Evolutionary conservation across 2,888 invertebrate species (phyloP).

Genomic region (Nomada hirtipes): DNA sequence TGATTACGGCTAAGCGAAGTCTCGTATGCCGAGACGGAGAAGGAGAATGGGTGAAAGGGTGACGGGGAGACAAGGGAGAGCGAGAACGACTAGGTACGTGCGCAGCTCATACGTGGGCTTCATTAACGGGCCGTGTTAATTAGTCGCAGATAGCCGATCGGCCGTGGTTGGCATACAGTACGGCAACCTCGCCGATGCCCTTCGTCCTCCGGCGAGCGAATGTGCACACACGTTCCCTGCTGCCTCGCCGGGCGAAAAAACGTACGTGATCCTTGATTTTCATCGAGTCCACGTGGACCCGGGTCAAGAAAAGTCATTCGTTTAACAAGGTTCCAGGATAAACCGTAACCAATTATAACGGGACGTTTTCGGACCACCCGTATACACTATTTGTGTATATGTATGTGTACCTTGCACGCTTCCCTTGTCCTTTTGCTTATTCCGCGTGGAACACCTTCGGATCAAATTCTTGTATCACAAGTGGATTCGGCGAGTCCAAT

Average conservation of each 20-base stretch:
- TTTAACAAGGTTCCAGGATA: constrained; percentile 66
- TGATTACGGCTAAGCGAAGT: constrained; percentile 74
- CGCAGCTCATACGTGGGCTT: constrained; percentile 77
- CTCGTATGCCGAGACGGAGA: constrained; percentile 61
- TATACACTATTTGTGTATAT: constrained; percentile 28
- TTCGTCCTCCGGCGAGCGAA: constrained; percentile 62
- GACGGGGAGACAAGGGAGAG: constrained; percentile 53
- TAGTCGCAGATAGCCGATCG: constrained; percentile 81
- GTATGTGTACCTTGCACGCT: neutral
- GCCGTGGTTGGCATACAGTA: constrained; percentile 68
- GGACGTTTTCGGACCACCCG: constrained; percentile 55
- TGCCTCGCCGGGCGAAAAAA: constrained; percentile 53
- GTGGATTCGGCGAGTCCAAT: neutral
- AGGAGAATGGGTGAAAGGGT: constrained; percentile 53
- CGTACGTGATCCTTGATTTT: constrained; percentile 70
- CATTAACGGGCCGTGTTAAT: constrained; percentile 82
- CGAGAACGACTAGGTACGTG: constrained; percentile 64
- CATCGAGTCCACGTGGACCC: constrained; percentile 61
- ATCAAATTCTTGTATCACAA: constrained; percentile 23
- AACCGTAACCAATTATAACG: constrained; percentile 70
- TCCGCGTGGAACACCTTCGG: neutral
- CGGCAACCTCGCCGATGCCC: constrained; percentile 68
- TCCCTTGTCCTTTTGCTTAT: constrained; percentile 12
- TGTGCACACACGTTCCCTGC: constrained; percentile 50
- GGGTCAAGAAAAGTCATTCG: constrained; percentile 62